Percentiles rank a stretch among this genome's conserved stretches.
phyloP scores from a whole-genome alignment of 2,888 invertebrate species.

The Eumerus sabulonum region DNA sequence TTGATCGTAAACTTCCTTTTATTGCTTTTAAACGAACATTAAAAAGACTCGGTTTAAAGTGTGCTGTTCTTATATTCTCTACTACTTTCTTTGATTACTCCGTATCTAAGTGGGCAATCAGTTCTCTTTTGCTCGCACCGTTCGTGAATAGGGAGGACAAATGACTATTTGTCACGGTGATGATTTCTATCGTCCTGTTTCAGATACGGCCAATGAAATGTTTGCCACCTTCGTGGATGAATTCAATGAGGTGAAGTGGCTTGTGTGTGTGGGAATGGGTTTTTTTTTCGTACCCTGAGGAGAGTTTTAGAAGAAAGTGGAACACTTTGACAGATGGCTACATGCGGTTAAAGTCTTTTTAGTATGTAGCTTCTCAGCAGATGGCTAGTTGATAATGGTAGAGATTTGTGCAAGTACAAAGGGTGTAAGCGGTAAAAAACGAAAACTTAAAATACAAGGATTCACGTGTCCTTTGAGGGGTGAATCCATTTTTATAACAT shows the following conservation, averaged over 20 bases:
- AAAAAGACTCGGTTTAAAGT: conserved; percentile 61
- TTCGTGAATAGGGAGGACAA: conserved; percentile 51
- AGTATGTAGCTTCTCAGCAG: conserved; percentile 40
- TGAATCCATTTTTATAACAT: too few species aligned
- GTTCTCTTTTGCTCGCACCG: conserved; percentile 8
- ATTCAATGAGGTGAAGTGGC: conserved; percentile 6
- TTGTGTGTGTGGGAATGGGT: conserved; percentile 35
- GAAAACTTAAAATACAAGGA: conserved; percentile 38
- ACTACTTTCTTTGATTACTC: conserved; percentile 60
- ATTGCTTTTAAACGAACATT: conserved; percentile 62
- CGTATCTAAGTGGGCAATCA: conserved; percentile 67
- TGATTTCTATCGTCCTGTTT: conserved; percentile 50
- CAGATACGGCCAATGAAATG: conserved; percentile 54
- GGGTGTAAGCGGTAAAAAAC: conserved; percentile 8
- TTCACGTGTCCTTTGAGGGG: neutral
- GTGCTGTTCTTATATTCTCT: conserved; percentile 20
- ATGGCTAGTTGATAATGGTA: conserved; percentile 48
- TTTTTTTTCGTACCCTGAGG: conserved; percentile 27
- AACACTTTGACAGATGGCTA: conserved; percentile 30
- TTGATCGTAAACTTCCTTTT: conserved; percentile 62
- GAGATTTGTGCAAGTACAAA: conserved; percentile 1
- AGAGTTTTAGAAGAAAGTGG: conserved; percentile 38
- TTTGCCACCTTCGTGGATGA: conserved; percentile 16
- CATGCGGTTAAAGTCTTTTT: conserved; percentile 51
- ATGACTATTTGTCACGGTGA: conserved; percentile 66